A percentile compares a stretch with the other conserved stretches of the same genome.
These are phyloP conservation scores for Chrysomela aeneicollis DNA, from an alignment of 2,888 invertebrate species.

Conservation along the genomic window DNA sequence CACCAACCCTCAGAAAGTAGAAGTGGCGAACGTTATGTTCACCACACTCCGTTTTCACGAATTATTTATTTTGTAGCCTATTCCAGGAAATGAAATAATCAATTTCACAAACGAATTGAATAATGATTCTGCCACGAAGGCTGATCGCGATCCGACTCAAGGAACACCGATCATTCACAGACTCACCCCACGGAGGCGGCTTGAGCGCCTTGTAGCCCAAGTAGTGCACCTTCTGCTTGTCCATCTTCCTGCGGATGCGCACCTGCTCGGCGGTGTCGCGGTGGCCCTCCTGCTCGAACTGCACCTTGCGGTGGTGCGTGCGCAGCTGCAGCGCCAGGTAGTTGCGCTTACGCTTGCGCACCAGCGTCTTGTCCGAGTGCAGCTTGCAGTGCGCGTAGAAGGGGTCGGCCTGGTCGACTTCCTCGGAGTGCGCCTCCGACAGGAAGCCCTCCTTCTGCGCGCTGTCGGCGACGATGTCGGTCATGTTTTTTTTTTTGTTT, in stretches of 20 bases:
- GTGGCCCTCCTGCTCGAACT: constrained; percentile 69
- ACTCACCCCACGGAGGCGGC: constrained; percentile 84
- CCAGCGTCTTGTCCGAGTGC: constrained; percentile 90
- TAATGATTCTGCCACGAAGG: no score
- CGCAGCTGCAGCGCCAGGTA: constrained; percentile 87
- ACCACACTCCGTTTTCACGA: no score
- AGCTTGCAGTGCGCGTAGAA: constrained; percentile 96
- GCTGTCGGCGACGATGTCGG: constrained; percentile 67
- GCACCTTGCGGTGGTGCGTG: constrained; percentile 71
- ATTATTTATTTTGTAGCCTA: no score
- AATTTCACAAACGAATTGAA: no score
- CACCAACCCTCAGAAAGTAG: no score
- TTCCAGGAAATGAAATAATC: no score
- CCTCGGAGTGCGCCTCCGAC: constrained; percentile 91
- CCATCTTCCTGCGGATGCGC: constrained; percentile 80
- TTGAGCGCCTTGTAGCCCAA: constrained; percentile 75
- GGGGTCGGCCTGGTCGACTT: constrained; percentile 92
- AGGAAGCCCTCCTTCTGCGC: constrained; percentile 93
- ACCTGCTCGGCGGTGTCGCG: constrained; percentile 73
- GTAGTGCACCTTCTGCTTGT: constrained; percentile 86
- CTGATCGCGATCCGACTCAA: no score
- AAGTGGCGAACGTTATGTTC: no score
- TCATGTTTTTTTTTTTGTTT: no score
- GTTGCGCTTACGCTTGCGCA: constrained; percentile 81
- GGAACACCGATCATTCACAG: no score